These are phyloP conservation scores for Nemotelus pantherinus DNA, from an alignment of 2,888 invertebrate genomes.

Conservation along the genomic window DNA sequence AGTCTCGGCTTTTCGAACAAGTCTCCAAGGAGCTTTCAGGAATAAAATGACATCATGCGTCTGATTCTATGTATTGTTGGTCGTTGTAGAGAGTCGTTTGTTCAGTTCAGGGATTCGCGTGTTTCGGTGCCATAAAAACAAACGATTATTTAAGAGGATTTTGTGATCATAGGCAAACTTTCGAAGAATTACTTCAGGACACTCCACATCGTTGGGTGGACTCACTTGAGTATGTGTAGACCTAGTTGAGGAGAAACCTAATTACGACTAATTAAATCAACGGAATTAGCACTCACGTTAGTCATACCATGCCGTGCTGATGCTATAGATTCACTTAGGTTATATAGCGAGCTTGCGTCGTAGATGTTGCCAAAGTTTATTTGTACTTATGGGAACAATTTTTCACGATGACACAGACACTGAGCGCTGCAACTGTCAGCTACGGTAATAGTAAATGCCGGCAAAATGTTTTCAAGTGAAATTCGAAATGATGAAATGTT, in stretches of 20 bases:
- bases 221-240: neutral
- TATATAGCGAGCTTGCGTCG: neutral
- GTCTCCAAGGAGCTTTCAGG: constrained; percentile 10
- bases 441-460: too few relatives aligned
- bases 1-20: too few relatives aligned
- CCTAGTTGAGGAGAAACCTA: neutral
- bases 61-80: neutral
- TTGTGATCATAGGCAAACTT: constrained; percentile 4
- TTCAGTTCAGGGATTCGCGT: constrained; percentile 41
- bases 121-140: constrained; percentile 25
- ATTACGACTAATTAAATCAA: constrained; percentile 35
- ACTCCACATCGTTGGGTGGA: too few relatives aligned
- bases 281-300: neutral
- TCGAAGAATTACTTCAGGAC: too few relatives aligned
- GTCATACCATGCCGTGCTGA: neutral
- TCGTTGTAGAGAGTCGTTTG: constrained; percentile 2
- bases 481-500: constrained; percentile 28
- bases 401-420: neutral
- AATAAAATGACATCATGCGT: constrained; percentile 5
- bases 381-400: neutral
- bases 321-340: neutral
- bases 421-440: too few relatives aligned
- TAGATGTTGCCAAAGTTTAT: neutral
- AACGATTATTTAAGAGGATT: constrained; percentile 11
- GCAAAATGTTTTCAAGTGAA: neutral